A percentile compares a stretch with the other conserved stretches of the same genome.
These are phyloP conservation scores for Hyla sarda DNA, from an alignment of 2,113 vertebrate genomes.

Conservation along the genomic window DNA sequence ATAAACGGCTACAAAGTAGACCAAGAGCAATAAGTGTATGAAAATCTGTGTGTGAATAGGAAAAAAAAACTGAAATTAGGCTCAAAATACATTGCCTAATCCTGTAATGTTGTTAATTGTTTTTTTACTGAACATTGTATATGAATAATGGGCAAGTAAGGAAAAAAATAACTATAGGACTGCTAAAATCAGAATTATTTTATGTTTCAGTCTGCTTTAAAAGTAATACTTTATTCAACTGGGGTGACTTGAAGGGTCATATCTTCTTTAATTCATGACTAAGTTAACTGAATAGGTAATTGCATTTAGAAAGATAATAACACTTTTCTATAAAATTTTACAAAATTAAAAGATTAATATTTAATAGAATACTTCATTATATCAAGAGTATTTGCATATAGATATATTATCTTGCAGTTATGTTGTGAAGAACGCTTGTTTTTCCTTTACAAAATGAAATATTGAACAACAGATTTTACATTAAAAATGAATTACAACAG, in stretches of 20 bases:
- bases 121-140: not conserved
- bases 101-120: not conserved
- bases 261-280: constrained; percentile 36
- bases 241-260: constrained; percentile 20
- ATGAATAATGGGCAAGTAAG: not conserved
- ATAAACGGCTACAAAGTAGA: no score
- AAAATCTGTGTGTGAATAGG: no score
- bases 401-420: constrained; percentile 5
- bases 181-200: not conserved
- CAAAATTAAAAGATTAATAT: constrained; percentile 45
- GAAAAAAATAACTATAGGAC: not conserved
- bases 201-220: not conserved
- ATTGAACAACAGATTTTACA: not conserved
- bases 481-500: constrained; percentile 9
- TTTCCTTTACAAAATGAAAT: not conserved
- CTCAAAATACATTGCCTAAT: no score
- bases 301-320: constrained; percentile 42
- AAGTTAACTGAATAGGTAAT: constrained; percentile 2
- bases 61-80: no score
- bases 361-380: constrained; percentile 39
- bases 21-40: no score
- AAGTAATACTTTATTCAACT: constrained; percentile 18
- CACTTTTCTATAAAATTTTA: constrained; percentile 3
- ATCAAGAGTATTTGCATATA: not conserved
- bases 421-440: not conserved